Evolutionary conservation across 2,888 invertebrate species (phyloP), one percentile per base, ranked within the genome.

Genomic region (Andrena bicolor): DNA sequence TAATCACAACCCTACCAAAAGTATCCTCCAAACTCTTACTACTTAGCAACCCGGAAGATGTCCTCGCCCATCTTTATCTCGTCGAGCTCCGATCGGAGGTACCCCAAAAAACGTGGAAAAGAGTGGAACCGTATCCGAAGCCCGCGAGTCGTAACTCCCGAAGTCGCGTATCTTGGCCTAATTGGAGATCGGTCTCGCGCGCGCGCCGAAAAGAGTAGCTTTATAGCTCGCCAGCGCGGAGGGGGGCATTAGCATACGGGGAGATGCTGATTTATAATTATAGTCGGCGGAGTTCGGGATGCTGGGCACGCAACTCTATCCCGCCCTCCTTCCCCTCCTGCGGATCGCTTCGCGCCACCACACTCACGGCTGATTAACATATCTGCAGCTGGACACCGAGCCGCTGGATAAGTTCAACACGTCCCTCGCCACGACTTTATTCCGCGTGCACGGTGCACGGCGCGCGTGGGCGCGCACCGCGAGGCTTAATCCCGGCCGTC

Each of bases 231-330:
- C 68, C 72, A 32, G 71, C 80, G 81, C 76, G 83, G 73, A 70
- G 82, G 81, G 81, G 66, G 77, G 35, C 83, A 90, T 89, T 89
- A 90, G 87, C 90, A 89, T 90, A 88, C 82, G 85, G 83, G 56
- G 56, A 20, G 87, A 84, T 87, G 86, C 85, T 90, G 90, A 90
- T 90, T 90, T 90, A 90, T 90, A 90, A 90, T 90, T 90, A 88
- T 86, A 82, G 83, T 77, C 82, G 82, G 56, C 70, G 73, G 75
- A 79, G 71, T 83, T 83, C 70, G 87, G 81, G 78, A 88, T 88
- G 86, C 89, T 77, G 84, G 82, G 83, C 91, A 91, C 90, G 91
- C 91, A 91, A 90, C 86, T 81, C 86, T 81, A 86, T 85, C 86
- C 84, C 78, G 80, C 82, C 26, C 8, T 8, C 8, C 82, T 13